A percentile compares a stretch with the other conserved stretches of the same genome.
Evolutionary conservation across 1,140 invertebrate genomes (phyloP).

Genomic region (Lordiphosa clarofinis): DNA sequence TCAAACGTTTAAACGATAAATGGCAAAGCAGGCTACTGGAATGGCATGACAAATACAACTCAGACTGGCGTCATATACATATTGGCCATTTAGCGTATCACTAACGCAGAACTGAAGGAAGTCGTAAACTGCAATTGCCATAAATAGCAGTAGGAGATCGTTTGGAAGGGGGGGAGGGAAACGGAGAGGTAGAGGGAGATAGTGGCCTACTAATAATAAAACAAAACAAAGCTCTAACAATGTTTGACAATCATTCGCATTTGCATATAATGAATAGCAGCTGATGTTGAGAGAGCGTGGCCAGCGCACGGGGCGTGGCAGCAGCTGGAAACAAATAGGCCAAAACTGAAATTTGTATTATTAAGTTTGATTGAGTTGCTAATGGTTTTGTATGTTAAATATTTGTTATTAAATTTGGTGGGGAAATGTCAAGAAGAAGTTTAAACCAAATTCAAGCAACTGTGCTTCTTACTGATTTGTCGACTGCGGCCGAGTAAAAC

Average conservation of each 20-base stretch:
- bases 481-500: too few relatives aligned
- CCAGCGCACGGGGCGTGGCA: too few relatives aligned
- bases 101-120: conserved; percentile 32
- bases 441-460: too few relatives aligned
- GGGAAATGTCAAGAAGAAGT: too few relatives aligned
- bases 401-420: too few relatives aligned
- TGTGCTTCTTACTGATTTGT: too few relatives aligned
- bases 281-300: not conserved
- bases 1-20: conserved; percentile 37
- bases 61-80: conserved; percentile 34
- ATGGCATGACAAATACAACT: conserved; percentile 33
- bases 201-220: conserved; percentile 8
- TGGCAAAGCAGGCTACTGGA: conserved; percentile 18
- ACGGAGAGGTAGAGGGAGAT: not conserved
- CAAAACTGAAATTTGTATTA: too few relatives aligned
- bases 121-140: conserved; percentile 42
- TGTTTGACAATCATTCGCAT: conserved; percentile 38
- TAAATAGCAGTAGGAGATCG: not conserved
- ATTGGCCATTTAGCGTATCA: conserved; percentile 43
- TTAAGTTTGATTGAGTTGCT: too few relatives aligned
- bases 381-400: too few relatives aligned
- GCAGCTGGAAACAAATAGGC: too few relatives aligned
- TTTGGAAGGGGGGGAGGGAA: not conserved
- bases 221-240: conserved; percentile 22
- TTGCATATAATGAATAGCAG: conserved; percentile 36